A percentile compares a stretch with the other conserved stretches of the same genome.
Conservation (phyloP, 2,113 vertebrate genomes). For the Chaetodon trifascialis region DNA sequence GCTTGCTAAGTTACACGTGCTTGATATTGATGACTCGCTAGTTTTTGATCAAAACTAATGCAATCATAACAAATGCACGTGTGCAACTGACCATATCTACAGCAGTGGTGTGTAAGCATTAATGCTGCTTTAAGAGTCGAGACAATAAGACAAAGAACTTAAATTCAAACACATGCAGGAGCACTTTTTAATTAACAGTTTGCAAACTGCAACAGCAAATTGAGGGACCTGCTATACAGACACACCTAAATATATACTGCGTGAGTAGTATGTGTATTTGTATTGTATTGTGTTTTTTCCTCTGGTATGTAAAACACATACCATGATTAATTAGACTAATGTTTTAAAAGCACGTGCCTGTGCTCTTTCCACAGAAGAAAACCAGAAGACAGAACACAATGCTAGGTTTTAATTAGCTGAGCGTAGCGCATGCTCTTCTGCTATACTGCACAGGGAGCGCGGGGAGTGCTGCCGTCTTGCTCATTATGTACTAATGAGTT, state of each 20-base stretch:
- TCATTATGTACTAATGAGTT: constrained; percentile 87
- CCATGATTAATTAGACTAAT: constrained; percentile 54
- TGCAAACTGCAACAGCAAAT: not conserved
- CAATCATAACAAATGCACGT: no score
- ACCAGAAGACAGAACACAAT: constrained; percentile 49
- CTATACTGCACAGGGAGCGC: constrained; percentile 64
- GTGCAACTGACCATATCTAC: no score
- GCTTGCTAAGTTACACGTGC: no score
- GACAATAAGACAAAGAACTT: not conserved
- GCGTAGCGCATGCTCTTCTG: constrained; percentile 68
- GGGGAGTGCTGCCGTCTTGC: constrained; percentile 74
- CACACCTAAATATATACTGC: not conserved
- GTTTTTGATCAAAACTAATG: no score
- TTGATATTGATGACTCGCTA: no score
- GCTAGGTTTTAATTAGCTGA: constrained; percentile 77
- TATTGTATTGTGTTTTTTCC: constrained; percentile 12
- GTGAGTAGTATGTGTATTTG: not conserved
- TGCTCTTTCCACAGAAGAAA: constrained; percentile 43
- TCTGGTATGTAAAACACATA: constrained; percentile 36
- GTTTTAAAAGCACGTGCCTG: constrained; percentile 37
- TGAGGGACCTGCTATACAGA: not conserved
- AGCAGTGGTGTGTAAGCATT: no score
- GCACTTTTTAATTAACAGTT: not conserved
- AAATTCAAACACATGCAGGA: not conserved
- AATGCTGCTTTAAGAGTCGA: not conserved